Conservation (phyloP, 2,888 invertebrate species). For the Ichneumon xanthorius region DNA sequence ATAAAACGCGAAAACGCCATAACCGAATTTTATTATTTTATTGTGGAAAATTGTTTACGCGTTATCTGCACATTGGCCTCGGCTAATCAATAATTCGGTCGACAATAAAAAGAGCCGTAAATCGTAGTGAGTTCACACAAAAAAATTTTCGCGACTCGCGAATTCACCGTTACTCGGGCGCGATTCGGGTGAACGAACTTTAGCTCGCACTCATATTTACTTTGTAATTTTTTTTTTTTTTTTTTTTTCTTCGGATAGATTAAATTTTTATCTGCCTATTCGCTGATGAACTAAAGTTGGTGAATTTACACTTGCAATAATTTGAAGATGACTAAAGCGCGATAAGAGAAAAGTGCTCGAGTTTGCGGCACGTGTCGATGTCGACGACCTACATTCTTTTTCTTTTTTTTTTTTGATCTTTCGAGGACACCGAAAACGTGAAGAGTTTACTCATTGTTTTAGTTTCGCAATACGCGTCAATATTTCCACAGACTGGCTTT, state of each 20-base stretch:
- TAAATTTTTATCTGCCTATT: not conserved
- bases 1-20: constrained; percentile 10
- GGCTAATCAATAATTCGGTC: not conserved
- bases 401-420: not conserved
- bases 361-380: not conserved
- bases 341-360: not conserved
- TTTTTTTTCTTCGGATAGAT: not conserved
- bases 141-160: not conserved
- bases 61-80: not conserved
- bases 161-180: not conserved
- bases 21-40: not conserved
- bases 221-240: not conserved
- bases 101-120: not conserved
- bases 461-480: not conserved
- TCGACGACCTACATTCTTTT: not conserved
- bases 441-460: not conserved
- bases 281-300: not conserved
- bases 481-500: not conserved
- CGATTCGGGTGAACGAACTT: not conserved
- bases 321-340: not conserved
- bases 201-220: not conserved
- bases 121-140: not conserved
- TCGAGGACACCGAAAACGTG: not conserved
- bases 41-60: not conserved
- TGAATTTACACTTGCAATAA: not conserved